Conservation (phyloP, 1,140 invertebrate genomes). For the Cardiocondyla obscurior region DNA sequence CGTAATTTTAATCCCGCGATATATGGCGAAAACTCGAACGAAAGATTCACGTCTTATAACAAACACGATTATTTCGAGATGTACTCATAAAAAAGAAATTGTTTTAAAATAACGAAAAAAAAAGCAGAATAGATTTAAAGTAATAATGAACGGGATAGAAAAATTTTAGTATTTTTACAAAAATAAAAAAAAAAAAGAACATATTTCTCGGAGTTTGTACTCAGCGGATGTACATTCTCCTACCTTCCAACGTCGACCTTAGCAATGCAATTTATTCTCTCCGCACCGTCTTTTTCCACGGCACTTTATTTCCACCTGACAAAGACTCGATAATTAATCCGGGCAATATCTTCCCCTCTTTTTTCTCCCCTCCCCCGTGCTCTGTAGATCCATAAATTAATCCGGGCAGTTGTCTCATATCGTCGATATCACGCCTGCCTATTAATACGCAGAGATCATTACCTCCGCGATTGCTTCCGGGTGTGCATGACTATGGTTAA, state of each 20-base stretch:
- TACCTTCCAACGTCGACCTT: neutral
- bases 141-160: neutral
- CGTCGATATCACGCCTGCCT: slow-evolving; percentile 41
- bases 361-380: neutral
- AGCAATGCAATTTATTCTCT: slow-evolving; percentile 36
- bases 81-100: neutral
- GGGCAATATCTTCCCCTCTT: neutral
- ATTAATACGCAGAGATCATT: slow-evolving; percentile 45
- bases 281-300: neutral
- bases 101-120: neutral
- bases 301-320: slow-evolving; percentile 35
- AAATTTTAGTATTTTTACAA: neutral
- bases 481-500: slow-evolving; percentile 17
- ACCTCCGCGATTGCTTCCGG: slow-evolving; percentile 41
- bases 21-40: neutral
- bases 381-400: slow-evolving; percentile 19
- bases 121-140: neutral
- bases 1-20: neutral
- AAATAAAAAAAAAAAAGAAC: too few species aligned
- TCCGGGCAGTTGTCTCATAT: slow-evolving; percentile 45
- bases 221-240: slow-evolving; percentile 1
- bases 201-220: neutral
- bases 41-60: neutral
- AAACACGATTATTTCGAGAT: neutral
- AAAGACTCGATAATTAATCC: slow-evolving; percentile 44